Evolutionary conservation across 1,140 invertebrate species (phyloP), one percentile per base, ranked within the genome.

Genomic region (Thaumetopoea pityocampa): DNA sequence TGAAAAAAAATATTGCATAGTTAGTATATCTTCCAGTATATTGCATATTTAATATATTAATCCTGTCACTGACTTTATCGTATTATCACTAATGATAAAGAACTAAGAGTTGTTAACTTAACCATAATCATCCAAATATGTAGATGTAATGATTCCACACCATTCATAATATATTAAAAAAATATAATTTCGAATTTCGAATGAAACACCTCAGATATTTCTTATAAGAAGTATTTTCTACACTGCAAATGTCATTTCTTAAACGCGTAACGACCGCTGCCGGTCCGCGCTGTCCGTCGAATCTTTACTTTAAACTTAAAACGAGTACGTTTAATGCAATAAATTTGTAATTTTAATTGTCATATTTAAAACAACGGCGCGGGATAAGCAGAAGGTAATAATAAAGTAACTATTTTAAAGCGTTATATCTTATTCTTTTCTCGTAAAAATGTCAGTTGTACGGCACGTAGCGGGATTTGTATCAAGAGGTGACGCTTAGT

Each of bases 301-400:
- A 60, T 62, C 53, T 55, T 51, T 61, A 71, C 66, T 77, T 79
- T 57, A 65, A n/a, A 65, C 70, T 67, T 72, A 73, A 70, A 72
- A 64, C 49, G 50, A 41, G 50, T 44, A 57, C 68, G 5, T 5
- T 62, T 63, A 67, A 66, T 59, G 56, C 66, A 67, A 78, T 80
- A 83, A 83, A 78, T 80, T 80, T 43, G 48, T 71, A 77, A 68
- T 80, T 68, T 83, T 83, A 83, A 80, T 83, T 58, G 56, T 62
- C 57, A 80, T 65, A 70, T 70, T 74, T 74, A 62, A 77, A 78
- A 80, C 71, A 83, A 79, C 69, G 68, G 60, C 40, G 34, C 43
- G 49, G 56, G 40, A 60, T 64, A 61, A 57, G 51, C 57, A 50
- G 33, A 41, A 50, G 48, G 30, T 35, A 60, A 72, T 67, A 67